A percentile compares a stretch with the other conserved stretches of the same genome.
These are phyloP conservation scores for Ceyx margarethae DNA, from an alignment of 2,113 vertebrate species.

Conservation along the genomic window DNA sequence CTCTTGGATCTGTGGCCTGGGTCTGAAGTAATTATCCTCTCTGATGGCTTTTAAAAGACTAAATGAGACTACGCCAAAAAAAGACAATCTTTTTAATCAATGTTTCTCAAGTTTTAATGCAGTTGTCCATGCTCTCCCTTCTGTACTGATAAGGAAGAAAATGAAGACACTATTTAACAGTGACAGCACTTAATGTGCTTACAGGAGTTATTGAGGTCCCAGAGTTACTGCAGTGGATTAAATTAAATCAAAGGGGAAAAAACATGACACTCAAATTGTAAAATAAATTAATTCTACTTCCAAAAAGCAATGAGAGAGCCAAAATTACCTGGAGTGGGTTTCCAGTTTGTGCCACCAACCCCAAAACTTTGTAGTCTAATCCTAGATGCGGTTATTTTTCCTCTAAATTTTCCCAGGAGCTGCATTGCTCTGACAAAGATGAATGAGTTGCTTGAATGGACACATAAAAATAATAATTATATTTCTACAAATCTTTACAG, in stretches of 20 bases:
- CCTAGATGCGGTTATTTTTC: accelerated
- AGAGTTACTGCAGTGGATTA: neutral
- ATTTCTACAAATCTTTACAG: neutral
- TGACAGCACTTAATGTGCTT: neutral
- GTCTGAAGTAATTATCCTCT: neutral
- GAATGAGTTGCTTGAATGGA: neutral
- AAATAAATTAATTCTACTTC: neutral
- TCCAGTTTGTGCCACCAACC: neutral
- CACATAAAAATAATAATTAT: neutral
- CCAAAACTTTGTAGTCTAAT: neutral
- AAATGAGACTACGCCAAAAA: neutral
- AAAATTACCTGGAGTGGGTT: neutral
- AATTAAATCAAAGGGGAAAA: neutral
- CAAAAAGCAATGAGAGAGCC: neutral
- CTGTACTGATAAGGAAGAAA: neutral
- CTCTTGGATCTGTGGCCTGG: neutral
- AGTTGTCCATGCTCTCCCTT: neutral
- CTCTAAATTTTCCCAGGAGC: neutral
- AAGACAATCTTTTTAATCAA: neutral
- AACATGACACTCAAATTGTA: neutral
- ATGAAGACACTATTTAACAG: neutral
- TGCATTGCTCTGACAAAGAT: neutral
- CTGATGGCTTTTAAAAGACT: neutral
- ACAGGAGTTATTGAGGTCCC: neutral
- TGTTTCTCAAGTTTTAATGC: neutral